Evolutionary conservation across 2,888 invertebrate genomes (phyloP), one percentile per base, ranked within the genome.

Genomic region (Tethea ocularis): DNA sequence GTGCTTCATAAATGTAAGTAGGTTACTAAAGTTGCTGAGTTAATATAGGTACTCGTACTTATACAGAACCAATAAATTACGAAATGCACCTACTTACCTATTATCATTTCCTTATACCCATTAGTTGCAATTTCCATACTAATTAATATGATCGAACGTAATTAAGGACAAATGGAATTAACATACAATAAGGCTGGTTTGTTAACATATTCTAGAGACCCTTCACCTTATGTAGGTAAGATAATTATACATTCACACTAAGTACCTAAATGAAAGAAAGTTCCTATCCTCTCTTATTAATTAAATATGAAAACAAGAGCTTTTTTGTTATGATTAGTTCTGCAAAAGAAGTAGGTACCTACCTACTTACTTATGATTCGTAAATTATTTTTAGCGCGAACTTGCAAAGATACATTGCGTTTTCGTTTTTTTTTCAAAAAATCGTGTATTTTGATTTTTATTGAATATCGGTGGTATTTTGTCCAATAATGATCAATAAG

Each of bases 201-300:
- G 46, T 61, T 41, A 62, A 69, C 64, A 62, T 72, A 78, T 79
- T 77, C 75, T 61, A 61, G 61, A 63, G 73, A 80, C 75, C 83
- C 81, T 77, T 81, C 71, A 75, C 80, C 78, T 64, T 58, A 3
- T 10, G 1, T 23, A 15, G 20, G 22, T 51, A 51, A n/a, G 11
- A 10, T 24, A 52, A 24, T 22, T 26, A 46, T 51, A 33, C 7
- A 8, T 51, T 24, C 17, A 11, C 36, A 51, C 29, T 2, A 17
- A 57, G 13, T 13, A 11, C 33, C 29, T 2, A 17, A 57, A 11
- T 13, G 13, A 46, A 41, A 46, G 38, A 54, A 38, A 51, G 26
- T 52, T 10, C 5, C 17, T 38, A 38, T 8, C 36, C 15, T 36
- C 7, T 10, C 0, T 7, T 26, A 7, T 8, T 7, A 36, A 38